Conservation (phyloP, 2,113 vertebrate genomes). For the Alectura lathami region DNA sequence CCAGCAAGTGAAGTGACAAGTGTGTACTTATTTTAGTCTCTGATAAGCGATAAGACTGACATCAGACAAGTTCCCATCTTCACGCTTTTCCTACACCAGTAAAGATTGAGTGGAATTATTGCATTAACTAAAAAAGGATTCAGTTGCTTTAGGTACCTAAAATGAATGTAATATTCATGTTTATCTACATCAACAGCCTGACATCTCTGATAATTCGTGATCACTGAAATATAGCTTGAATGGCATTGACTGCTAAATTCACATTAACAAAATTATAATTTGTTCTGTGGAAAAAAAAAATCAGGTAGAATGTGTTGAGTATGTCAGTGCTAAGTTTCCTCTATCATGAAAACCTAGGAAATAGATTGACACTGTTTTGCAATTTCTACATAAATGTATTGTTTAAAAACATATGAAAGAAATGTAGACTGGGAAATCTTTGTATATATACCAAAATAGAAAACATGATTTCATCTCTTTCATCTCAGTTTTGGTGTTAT, state of each 20-base stretch:
- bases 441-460: not conserved
- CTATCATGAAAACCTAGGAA: not conserved
- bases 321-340: not conserved
- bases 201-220: not conserved
- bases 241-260: not conserved
- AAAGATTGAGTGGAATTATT: not conserved
- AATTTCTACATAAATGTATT: not conserved
- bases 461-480: not conserved
- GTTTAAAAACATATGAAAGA: not conserved
- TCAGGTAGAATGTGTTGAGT: not conserved
- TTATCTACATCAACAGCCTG: not conserved
- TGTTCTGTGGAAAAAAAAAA: not conserved
- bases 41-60: conserved; percentile 4
- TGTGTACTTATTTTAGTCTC: not conserved
- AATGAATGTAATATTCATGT: not conserved
- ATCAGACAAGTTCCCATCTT: not conserved
- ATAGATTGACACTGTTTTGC: not conserved
- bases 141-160: not conserved
- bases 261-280: not conserved
- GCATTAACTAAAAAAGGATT: conserved; percentile 21
- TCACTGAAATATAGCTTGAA: not conserved
- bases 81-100: not conserved
- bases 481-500: not conserved
- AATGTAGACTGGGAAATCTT: not conserved
- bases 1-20: conserved; percentile 28